Percentiles rank a stretch among this genome's conserved stretches.
Evolutionary conservation across 2,113 vertebrate species (phyloP).

Genomic region (Lathamus discolor): DNA sequence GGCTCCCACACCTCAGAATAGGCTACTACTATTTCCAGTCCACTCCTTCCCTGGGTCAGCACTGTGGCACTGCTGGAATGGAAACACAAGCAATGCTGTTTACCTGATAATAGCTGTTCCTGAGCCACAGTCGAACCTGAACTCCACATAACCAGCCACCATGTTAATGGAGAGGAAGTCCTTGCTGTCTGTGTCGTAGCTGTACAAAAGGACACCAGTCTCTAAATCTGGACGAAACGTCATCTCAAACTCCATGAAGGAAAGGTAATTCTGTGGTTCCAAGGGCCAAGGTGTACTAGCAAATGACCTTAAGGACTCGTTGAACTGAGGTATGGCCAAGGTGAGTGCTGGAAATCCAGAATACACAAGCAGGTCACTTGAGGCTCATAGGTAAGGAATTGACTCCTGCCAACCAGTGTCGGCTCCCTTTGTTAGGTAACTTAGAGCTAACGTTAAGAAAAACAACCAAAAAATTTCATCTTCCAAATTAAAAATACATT

Average conservation of each 20-base stretch:
- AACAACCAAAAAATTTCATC: background rate
- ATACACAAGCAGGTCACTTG: background rate
- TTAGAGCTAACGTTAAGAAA: background rate
- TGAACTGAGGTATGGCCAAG: conserved; percentile 88
- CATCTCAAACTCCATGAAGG: conserved; percentile 94
- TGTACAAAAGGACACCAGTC: conserved; percentile 90
- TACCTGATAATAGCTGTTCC: conserved; percentile 90
- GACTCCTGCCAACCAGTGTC: background rate
- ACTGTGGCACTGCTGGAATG: background rate
- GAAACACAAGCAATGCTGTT: background rate
- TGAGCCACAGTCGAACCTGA: conserved; percentile 96
- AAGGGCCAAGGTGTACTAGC: conserved; percentile 88
- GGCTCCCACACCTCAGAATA: background rate
- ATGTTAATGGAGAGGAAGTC: conserved; percentile 91
- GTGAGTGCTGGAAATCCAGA: conserved; percentile 79
- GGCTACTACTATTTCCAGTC: background rate
- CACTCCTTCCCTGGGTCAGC: background rate
- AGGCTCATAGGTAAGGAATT: background rate
- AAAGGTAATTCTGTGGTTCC: conserved; percentile 87
- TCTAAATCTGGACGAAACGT: conserved; percentile 82
- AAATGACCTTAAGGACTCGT: conserved; percentile 85
- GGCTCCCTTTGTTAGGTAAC: background rate
- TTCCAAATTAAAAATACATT: background rate
- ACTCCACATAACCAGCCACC: conserved; percentile 84
- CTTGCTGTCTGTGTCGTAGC: conserved; percentile 85